Evolutionary conservation across 2,797 vertebrate genomes (phyloP), one percentile per base, ranked within the genome.

Genomic region (Galagoides demidoff): DNA sequence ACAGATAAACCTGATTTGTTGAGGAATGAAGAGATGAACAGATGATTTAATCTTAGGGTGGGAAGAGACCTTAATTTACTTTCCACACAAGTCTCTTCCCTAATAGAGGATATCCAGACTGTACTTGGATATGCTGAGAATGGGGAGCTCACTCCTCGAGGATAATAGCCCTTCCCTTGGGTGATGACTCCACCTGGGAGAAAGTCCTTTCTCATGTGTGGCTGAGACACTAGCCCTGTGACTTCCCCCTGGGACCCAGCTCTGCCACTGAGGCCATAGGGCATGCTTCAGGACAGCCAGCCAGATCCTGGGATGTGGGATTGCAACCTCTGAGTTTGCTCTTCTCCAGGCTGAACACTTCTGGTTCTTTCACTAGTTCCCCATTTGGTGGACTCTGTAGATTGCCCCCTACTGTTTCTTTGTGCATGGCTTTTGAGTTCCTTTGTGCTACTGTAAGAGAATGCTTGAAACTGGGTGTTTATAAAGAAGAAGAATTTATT

Each of bases 11-110:
- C 29, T 82, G 86, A 81, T 85, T 71, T 92, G 31, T 55, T 94
- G 63, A 92, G 31, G n/a, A 86, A 78, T 77, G 66, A 92, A 90
- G 59, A 92, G 71, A 84, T 45, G 64, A 92, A 52, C 16, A 89
- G 61, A 95, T 89, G 61, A 79, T 82, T 86, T 89, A 70, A 71
- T 94, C 85, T 95, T 27, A 64, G 73, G 45, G n/a, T 76, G 31
- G 37, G 31, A 85, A 31, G 84, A 89, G 68, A 95, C 20, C 77
- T 93, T 34, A 73, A 37, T 85, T 95, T 93, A 84, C 70, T 83
- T 91, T 92, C 77, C 45, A 83, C n/a, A 63, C 2, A 85, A 83
- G 34, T 77, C 61, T 85, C 64, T 94, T 96, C 25, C 66, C 85
- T 87, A 90, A 61, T 57, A 39, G 31, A 84, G 17, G 27, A n/a